These are phyloP conservation scores for Aphrophora alni DNA, from an alignment of 2,888 invertebrate genomes.

Conservation along the genomic window DNA sequence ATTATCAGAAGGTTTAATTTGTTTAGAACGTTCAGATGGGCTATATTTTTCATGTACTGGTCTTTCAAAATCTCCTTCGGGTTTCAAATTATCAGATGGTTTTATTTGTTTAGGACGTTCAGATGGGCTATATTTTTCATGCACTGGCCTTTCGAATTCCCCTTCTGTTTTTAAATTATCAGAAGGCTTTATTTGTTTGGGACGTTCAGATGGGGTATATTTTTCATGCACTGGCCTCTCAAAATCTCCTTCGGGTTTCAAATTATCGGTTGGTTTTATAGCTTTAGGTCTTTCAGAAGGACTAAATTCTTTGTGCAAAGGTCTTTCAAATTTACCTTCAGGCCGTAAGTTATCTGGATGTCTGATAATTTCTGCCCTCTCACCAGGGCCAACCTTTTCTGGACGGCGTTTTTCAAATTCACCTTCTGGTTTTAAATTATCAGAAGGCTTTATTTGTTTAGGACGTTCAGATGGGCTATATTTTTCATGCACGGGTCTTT, in stretches of 20 bases:
- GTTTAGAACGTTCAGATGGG: conserved; percentile 54
- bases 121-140: conserved; percentile 55
- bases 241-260: conserved; percentile 60
- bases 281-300: conserved; percentile 56
- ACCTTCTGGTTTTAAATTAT: conserved; percentile 65
- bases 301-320: conserved; percentile 46
- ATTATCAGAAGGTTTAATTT: conserved; percentile 60
- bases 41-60: conserved; percentile 57
- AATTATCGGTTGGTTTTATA: conserved; percentile 60
- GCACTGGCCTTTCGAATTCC: conserved; percentile 55
- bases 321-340: conserved; percentile 64
- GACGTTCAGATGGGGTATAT: conserved; percentile 63
- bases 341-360: conserved; percentile 60
- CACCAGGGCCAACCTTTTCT: conserved; percentile 55
- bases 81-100: conserved; percentile 63
- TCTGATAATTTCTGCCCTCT: conserved; percentile 61
- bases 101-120: conserved; percentile 56
- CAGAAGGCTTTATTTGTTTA: conserved; percentile 60
- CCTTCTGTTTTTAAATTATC: conserved; percentile 65
- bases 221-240: conserved; percentile 57
- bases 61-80: conserved; percentile 63
- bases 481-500: conserved; percentile 58
- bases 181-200: conserved; percentile 58
- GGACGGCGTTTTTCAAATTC: conserved; percentile 60
- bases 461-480: conserved; percentile 63